A percentile compares a stretch with the other conserved stretches of the same genome.
These are phyloP conservation scores for Pemphigus obesinymphae DNA, from an alignment of 1,140 invertebrate genomes.

Conservation along the genomic window DNA sequence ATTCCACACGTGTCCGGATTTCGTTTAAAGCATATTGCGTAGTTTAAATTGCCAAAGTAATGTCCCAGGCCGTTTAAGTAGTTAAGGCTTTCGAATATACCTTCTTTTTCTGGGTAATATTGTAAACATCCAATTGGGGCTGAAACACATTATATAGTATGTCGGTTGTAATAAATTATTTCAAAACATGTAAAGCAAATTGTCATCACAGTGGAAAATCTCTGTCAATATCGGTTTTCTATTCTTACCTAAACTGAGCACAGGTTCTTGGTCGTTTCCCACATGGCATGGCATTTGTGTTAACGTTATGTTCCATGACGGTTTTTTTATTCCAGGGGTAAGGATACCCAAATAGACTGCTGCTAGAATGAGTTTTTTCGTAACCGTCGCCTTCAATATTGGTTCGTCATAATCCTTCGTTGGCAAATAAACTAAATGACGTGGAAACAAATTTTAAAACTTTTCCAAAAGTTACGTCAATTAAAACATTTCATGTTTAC, in stretches of 20 bases:
- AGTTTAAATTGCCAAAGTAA: constrained; percentile 51
- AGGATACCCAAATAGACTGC: no score
- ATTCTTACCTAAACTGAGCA: not conserved
- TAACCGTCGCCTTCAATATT: not conserved
- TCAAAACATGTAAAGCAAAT: not conserved
- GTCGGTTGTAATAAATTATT: not conserved
- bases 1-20: constrained; percentile 41
- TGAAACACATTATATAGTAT: constrained; percentile 45
- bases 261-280: no score
- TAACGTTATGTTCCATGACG: not conserved
- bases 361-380: not conserved
- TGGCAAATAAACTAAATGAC: not conserved
- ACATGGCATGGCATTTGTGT: not conserved
- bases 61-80: constrained; percentile 54
- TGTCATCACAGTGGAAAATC: not conserved
- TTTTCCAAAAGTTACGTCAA: not conserved
- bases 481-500: not conserved
- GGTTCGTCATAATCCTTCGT: not conserved
- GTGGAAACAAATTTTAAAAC: not conserved
- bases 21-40: constrained; percentile 53
- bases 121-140: constrained; percentile 63
- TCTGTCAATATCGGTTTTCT: not conserved
- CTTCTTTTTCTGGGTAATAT: constrained; percentile 57
- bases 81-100: constrained; percentile 60
- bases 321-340: not conserved